Conservation (phyloP, 2,113 vertebrate genomes). For the Dendropsophus ebraccatus region DNA sequence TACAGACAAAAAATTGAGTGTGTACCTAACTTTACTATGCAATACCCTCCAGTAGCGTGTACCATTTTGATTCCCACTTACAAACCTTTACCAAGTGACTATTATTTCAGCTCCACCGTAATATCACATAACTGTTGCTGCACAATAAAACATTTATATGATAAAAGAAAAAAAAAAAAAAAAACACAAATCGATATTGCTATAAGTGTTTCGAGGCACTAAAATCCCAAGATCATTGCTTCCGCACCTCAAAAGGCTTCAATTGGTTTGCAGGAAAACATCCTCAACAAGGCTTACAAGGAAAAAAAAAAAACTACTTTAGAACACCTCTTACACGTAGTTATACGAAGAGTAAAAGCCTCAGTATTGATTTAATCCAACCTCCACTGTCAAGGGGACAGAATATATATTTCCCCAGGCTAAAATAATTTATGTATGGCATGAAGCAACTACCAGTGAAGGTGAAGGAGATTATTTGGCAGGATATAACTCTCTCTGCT, state of each 20-base stretch:
- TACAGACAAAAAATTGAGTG: too few relatives aligned
- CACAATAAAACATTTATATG: too few relatives aligned
- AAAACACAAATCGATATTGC: neutral
- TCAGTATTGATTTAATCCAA: slow-evolving; percentile 53
- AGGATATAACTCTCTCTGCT: slow-evolving; percentile 46
- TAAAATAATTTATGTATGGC: slow-evolving; percentile 55
- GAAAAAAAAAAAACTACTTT: neutral
- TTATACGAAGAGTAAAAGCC: slow-evolving; percentile 34
- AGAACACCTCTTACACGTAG: slow-evolving; percentile 34
- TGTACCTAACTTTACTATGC: too few relatives aligned
- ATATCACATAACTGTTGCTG: neutral
- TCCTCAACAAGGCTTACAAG: slow-evolving; percentile 31
- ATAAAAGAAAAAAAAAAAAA: too few relatives aligned
- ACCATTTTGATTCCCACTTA: neutral
- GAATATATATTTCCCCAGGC: slow-evolving; percentile 52
- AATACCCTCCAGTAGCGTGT: neutral
- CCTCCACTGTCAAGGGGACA: slow-evolving; percentile 41
- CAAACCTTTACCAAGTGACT: neutral
- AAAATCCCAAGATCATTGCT: neutral
- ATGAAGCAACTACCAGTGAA: slow-evolving; percentile 47
- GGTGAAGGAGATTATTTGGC: slow-evolving; percentile 52
- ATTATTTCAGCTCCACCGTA: neutral
- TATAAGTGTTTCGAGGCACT: neutral
- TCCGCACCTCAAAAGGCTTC: neutral
- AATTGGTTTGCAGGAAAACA: neutral